A percentile compares a stretch with the other conserved stretches of the same genome.
These are phyloP conservation scores for Chaenocephalus aceratus DNA, from an alignment of 2,113 vertebrate species.

Conservation along the genomic window DNA sequence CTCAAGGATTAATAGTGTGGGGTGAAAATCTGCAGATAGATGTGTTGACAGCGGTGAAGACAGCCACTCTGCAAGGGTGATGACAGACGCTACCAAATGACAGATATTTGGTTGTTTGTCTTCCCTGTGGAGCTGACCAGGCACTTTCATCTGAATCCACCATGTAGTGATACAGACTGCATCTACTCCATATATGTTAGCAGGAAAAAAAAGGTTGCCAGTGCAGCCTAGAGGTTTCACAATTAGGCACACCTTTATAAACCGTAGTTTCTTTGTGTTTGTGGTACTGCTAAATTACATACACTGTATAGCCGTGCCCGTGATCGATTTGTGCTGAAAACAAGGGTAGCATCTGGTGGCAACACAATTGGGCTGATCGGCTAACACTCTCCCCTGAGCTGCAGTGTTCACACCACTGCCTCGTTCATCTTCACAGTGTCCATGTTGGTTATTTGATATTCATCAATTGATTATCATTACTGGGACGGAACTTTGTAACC, in stretches of 20 bases:
- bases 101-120: conserved; percentile 71
- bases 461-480: conserved; percentile 72
- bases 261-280: conserved; percentile 23
- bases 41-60: conserved; percentile 65
- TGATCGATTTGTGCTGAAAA: conserved; percentile 28
- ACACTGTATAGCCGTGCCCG: not conserved
- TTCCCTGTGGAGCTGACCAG: conserved; percentile 69
- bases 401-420: not conserved
- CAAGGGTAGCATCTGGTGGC: conserved; percentile 10
- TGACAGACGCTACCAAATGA: conserved; percentile 67
- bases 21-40: conserved; percentile 66
- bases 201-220: not conserved
- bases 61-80: conserved; percentile 67
- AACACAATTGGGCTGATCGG: conserved; percentile 7
- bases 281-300: conserved; percentile 29
- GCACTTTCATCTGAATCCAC: conserved; percentile 66
- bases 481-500: conserved; percentile 47
- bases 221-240: not conserved
- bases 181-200: not conserved
- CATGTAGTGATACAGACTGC: conserved; percentile 40
- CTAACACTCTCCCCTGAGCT: conserved; percentile 23
- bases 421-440: conserved; percentile 60
- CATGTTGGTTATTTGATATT: conserved; percentile 65
- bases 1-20: conserved; percentile 59
- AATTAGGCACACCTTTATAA: conserved; percentile 8